A percentile compares a stretch with the other conserved stretches of the same genome.
These are phyloP conservation scores for Sycon ciliatum DNA, from an alignment of 37 sponge, comb jelly and placozoan genomes.

Conservation along the genomic window DNA sequence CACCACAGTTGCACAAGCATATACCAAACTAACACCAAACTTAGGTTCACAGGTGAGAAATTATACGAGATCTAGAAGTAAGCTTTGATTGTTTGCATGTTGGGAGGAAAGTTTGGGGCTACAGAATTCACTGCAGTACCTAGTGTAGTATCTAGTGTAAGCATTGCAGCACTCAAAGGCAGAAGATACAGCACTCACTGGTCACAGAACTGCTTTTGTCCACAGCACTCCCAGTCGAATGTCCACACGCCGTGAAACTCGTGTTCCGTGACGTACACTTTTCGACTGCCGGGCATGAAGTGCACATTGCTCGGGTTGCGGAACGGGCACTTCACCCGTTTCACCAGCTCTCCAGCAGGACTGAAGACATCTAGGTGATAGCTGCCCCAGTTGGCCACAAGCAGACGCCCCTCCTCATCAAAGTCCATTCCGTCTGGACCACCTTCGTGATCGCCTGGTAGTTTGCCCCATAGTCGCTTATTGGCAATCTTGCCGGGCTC, in stretches of 20 bases:
- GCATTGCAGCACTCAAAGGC: too few relatives aligned
- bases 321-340: conserved; percentile 17
- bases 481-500: conserved; percentile 9
- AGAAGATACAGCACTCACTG: too few relatives aligned
- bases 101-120: neutral
- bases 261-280: conserved; percentile 23
- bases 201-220: conserved; percentile 19
- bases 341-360: neutral
- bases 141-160: too few relatives aligned
- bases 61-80: conserved; percentile 12
- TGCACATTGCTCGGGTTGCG: conserved; percentile 17
- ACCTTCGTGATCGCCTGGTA: conserved; percentile 13
- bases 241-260: conserved; percentile 25
- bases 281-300: neutral
- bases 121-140: too few relatives aligned
- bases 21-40: too few relatives aligned
- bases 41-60: too few relatives aligned
- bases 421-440: conserved; percentile 28
- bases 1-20: too few relatives aligned
- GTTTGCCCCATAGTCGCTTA: conserved; percentile 18
- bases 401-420: conserved; percentile 2
- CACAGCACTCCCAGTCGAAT: conserved; percentile 8
- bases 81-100: neutral
- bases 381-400: conserved; percentile 22
- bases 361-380: conserved; percentile 16